Evolutionary conservation across 2,888 invertebrate species (phyloP).

Genomic region (Drosophila rellima): DNA sequence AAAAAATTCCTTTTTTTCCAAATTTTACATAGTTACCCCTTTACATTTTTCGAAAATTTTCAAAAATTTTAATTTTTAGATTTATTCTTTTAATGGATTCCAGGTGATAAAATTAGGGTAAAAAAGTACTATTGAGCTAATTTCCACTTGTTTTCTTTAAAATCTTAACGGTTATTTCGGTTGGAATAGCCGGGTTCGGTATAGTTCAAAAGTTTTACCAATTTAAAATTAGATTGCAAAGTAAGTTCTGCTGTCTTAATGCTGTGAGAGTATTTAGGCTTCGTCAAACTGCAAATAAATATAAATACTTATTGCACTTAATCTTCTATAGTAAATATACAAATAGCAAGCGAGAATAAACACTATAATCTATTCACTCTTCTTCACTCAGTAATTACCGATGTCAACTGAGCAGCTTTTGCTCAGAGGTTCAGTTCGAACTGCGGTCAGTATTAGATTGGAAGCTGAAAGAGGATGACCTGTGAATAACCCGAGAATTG

Average conservation of each 20-base stretch:
- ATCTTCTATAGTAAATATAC: background rate
- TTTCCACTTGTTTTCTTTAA: no score
- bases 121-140: no score
- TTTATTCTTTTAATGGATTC: no score
- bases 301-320: background rate
- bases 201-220: no score
- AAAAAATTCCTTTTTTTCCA: no score
- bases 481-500: background rate
- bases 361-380: background rate
- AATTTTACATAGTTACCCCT: no score
- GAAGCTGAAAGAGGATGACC: background rate
- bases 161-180: no score
- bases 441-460: constrained; percentile 9
- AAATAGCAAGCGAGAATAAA: constrained; percentile 12
- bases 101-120: no score
- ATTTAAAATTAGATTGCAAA: background rate
- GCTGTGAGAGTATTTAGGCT: background rate
- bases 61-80: no score
- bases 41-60: no score
- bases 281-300: background rate
- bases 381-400: background rate
- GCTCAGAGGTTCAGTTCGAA: background rate
- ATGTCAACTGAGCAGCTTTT: background rate
- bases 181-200: no score
- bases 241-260: background rate